phyloP scores from a whole-genome alignment of 1,140 invertebrate species.

The Dryas iulia region DNA sequence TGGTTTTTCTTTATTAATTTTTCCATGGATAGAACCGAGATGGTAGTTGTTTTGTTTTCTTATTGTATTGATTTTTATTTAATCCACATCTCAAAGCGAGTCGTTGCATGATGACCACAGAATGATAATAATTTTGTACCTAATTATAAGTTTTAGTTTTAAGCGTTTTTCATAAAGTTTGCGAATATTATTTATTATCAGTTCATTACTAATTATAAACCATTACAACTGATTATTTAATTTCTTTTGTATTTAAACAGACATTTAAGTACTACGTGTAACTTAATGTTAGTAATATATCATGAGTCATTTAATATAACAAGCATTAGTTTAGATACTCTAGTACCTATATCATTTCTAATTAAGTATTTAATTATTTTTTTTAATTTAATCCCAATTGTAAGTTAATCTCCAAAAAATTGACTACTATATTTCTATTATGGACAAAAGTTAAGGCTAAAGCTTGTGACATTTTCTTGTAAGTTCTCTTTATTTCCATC shows the following conservation, averaged over 20 bases:
- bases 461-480: conserved; percentile 77
- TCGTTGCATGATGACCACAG: conserved; percentile 63
- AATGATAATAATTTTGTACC: conserved; percentile 77
- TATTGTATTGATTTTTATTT: conserved; percentile 60
- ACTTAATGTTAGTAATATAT: conserved; percentile 73
- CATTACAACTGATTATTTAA: conserved; percentile 78
- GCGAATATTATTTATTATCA: conserved; percentile 78
- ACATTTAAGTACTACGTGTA: conserved; percentile 69
- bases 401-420: conserved; percentile 74
- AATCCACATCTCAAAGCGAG: conserved; percentile 58
- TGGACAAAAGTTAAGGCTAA: conserved; percentile 70
- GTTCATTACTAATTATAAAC: conserved; percentile 77
- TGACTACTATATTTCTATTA: conserved; percentile 66
- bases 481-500: conserved; percentile 78
- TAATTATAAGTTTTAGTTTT: conserved; percentile 72
- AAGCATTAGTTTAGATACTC: conserved; percentile 69
- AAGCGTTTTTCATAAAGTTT: conserved; percentile 75
- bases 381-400: conserved; percentile 71
- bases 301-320: conserved; percentile 78
- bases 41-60: conserved; percentile 51
- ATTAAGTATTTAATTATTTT: conserved; percentile 78
- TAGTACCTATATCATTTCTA: conserved; percentile 74
- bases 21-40: conserved; percentile 48
- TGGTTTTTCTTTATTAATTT: conserved; percentile 63
- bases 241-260: conserved; percentile 76